Base-by-base conservation (phyloP, 2,888 invertebrate genomes). In the Neria commutata region DNA sequence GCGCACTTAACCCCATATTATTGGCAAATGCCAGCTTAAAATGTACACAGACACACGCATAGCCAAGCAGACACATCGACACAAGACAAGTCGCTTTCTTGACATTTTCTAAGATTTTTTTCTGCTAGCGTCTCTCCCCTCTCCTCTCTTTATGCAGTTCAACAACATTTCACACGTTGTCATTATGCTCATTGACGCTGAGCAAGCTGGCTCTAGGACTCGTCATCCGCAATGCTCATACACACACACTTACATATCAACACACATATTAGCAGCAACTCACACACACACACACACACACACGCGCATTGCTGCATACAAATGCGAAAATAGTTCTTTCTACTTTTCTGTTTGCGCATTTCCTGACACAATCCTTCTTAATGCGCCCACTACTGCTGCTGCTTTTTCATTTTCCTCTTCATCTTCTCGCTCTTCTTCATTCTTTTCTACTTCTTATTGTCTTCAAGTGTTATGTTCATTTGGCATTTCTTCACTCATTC, bases 391-490 rank as follows among this genome's bases (percentile, higher is more conserved):
- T 42, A 19, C 29, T 29, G 42, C 42, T 4, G 4, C 5, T 17
- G 21, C n/a, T 10, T n/a, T n/a, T n/a, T n/a, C n/a, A n/a, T n/a
- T n/a, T n/a, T n/a, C n/a, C n/a, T n/a, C n/a, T n/a, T n/a, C n/a
- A n/a, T n/a, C n/a, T n/a, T n/a, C n/a, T 37, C 21, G 17, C n/a
- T 5, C 42, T 42, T 42, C 42, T 17, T 54, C 14, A 11, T 34
- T 17, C 19, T 50, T 29, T 40, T 2, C 1, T 21, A 1, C 23
- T 5, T n/a, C 5, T 47, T 50, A 11, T 4, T 49, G 23, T 37
- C 11, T 45, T 56, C 34, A 21, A 56, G 51, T 51, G 56, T 24
- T 56, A n/a, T n/a, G 51, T 37, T 56, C 47, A 56, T 56, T 56
- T 56, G 51, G 46, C 37, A 37, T 47, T 49, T 56, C 51, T 25